A percentile compares a stretch with the other conserved stretches of the same genome.
phyloP scores from a whole-genome alignment of 2,113 vertebrate genomes.

The Entomyzon cyanotis region DNA sequence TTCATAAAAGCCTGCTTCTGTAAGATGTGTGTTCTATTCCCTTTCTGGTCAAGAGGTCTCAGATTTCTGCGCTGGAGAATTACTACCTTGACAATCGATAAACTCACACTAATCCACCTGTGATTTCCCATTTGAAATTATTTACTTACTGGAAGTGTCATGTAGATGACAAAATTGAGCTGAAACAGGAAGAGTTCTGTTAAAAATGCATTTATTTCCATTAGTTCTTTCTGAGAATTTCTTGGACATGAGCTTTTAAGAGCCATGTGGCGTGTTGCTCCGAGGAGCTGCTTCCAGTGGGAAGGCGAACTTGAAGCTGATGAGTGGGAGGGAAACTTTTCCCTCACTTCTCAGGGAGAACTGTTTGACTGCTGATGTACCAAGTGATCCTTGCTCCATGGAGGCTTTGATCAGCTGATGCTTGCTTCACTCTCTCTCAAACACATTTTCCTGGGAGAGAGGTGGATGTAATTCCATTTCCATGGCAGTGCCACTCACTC shows the following conservation, averaged over 20 bases:
- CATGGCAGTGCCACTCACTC: not conserved
- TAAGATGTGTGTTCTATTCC: not conserved
- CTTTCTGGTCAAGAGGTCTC: constrained; percentile 25
- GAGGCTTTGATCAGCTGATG: not conserved
- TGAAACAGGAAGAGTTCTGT: not conserved
- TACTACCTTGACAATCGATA: not conserved
- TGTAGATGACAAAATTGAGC: not conserved
- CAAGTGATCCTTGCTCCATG: not conserved
- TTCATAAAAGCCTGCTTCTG: constrained; percentile 4
- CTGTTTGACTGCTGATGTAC: not conserved
- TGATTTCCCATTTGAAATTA: constrained; percentile 16
- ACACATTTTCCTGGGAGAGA: not conserved
- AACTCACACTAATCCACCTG: not conserved
- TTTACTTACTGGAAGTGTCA: constrained; percentile 35
- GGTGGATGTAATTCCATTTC: not conserved
- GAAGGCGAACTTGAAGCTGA: not conserved
- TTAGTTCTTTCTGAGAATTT: not conserved
- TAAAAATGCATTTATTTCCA: not conserved
- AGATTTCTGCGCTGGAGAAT: not conserved
- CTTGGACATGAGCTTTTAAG: not conserved
- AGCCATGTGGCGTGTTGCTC: not conserved
- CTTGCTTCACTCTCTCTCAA: not conserved
- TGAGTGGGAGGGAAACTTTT: not conserved
- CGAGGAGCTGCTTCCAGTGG: not conserved
- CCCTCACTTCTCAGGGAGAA: not conserved